These are phyloP conservation scores for Catostylus mosaicus DNA, from an alignment of 30 jellyfish, hydroid and myxozoan species.

Conservation along the genomic window DNA sequence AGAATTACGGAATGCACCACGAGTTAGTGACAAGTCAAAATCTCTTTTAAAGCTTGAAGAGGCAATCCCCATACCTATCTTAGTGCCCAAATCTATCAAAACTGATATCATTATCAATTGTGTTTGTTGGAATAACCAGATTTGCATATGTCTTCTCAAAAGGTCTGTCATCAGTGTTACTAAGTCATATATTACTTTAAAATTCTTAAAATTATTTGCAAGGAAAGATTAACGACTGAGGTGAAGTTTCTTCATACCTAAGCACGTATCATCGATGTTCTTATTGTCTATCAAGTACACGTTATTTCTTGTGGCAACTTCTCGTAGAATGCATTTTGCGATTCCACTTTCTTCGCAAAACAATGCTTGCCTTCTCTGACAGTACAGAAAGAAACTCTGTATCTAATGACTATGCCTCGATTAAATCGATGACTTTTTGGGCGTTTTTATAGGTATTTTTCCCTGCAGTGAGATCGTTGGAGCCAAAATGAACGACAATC, in stretches of 20 bases:
- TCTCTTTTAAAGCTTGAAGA: no score
- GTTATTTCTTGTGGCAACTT: constrained; percentile 15
- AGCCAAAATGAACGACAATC: constrained; percentile 12
- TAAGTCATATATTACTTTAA: constrained; percentile 3
- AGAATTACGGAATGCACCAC: no score
- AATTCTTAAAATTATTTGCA: constrained; percentile 19
- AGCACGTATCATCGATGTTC: constrained; percentile 8
- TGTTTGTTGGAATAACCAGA: constrained; percentile 5
- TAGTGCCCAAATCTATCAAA: constrained; percentile 13
- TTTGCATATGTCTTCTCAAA: background rate
- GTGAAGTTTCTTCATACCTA: constrained; percentile 4
- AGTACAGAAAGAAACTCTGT: constrained; percentile 14
- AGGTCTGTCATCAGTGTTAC: constrained; percentile 11
- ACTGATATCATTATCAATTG: constrained; percentile 3
- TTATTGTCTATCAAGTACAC: constrained; percentile 13
- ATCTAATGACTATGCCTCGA: background rate
- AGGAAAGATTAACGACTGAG: constrained; percentile 18
- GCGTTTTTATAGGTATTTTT: constrained; percentile 6
- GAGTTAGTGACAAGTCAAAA: no score
- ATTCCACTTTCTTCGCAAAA: constrained; percentile 7
- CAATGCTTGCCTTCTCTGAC: constrained; percentile 10
- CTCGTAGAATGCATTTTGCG: background rate
- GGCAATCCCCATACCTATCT: constrained; percentile 29
- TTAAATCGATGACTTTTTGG: constrained; percentile 6
- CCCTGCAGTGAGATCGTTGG: constrained; percentile 17